Conservation (phyloP, 2,797 vertebrate species). For the Vultur gryphus region DNA sequence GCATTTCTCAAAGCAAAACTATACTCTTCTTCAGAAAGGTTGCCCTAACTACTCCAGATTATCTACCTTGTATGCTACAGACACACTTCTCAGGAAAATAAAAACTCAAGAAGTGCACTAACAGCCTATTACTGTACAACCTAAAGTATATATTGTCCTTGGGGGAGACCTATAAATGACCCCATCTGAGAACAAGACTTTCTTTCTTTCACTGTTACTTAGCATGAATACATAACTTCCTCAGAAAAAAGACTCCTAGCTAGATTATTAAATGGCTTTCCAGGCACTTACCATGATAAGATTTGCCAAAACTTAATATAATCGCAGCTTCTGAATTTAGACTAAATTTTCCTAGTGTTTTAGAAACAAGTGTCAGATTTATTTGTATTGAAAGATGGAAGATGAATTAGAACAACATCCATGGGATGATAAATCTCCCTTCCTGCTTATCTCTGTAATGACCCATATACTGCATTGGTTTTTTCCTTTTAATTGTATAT, state of each 20-base stretch:
- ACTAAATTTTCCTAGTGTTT: background rate
- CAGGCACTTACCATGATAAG: background rate
- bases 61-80: background rate
- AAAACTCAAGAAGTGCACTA: background rate
- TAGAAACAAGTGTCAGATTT: background rate
- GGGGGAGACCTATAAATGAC: background rate
- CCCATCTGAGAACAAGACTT: background rate
- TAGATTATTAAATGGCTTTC: background rate
- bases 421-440: background rate
- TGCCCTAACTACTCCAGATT: background rate
- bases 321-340: background rate
- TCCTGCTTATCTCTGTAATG: background rate
- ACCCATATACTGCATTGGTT: background rate
- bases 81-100: background rate
- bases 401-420: background rate
- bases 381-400: background rate
- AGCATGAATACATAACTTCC: background rate
- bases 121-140: background rate
- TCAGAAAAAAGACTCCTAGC: background rate
- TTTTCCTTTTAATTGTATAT: background rate
- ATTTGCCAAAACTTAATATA: background rate
- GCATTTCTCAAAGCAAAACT: constrained; percentile 52
- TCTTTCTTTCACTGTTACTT: background rate
- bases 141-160: background rate
- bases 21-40: background rate